Evolutionary conservation across 2,113 vertebrate genomes (phyloP).

Genomic region (Gallinago undulata): DNA sequence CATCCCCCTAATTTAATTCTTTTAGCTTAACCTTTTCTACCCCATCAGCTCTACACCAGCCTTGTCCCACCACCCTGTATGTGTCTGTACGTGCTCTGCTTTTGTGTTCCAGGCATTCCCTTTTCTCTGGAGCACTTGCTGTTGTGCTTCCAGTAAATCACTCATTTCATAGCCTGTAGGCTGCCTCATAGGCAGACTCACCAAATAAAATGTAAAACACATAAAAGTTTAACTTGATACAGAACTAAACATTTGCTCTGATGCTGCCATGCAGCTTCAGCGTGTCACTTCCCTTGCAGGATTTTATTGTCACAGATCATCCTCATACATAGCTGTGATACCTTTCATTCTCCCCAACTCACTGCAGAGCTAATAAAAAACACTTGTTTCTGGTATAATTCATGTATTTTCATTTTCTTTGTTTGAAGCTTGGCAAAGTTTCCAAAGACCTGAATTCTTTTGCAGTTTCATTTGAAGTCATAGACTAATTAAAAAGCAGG

Average conservation of each 20-base stretch:
- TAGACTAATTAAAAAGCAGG: conserved; percentile 13
- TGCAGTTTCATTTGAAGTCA: background rate
- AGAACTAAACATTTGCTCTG: background rate
- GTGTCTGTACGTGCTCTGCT: rapidly evolving
- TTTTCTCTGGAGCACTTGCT: background rate
- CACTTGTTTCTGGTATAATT: background rate
- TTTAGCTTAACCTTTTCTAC: background rate
- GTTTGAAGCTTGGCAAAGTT: background rate
- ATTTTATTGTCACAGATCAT: background rate
- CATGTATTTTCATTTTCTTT: background rate
- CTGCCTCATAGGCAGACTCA: background rate
- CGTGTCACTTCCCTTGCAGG: background rate
- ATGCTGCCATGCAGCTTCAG: background rate
- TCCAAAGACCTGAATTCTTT: background rate
- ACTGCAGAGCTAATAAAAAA: background rate
- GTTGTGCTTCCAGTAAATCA: background rate
- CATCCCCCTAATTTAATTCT: background rate
- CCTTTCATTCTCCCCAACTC: background rate
- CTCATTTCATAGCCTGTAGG: background rate
- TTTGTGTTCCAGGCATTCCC: background rate
- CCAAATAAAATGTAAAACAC: background rate
- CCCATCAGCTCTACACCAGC: background rate
- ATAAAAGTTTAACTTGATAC: background rate
- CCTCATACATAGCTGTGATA: background rate
- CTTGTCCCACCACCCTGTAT: background rate